Base-by-base conservation (phyloP, 2,888 invertebrate species). In the Rutpela maculata region DNA sequence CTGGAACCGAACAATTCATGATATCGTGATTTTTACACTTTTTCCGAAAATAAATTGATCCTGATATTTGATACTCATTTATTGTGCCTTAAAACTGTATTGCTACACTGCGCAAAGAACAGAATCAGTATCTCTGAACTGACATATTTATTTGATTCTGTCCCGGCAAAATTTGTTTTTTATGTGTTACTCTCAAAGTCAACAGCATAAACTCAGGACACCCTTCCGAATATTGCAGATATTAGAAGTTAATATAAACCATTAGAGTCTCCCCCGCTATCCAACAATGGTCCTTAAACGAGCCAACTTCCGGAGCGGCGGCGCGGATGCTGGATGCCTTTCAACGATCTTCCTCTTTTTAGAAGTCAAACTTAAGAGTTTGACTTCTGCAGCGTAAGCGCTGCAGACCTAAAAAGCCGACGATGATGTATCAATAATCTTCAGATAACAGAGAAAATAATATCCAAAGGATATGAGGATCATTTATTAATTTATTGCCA, bases 381-480 rank as follows among this genome's bases (percentile, higher is more conserved):
- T n/a, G n/a, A n/a, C 80, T 77, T 75, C n/a, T n/a, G n/a, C n/a
- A n/a, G n/a, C n/a, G n/a, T n/a, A n/a, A n/a, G 80, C 84, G 83
- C 82, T 83, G 79, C 76, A 78, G 82, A 81, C 77, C 83, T 84
- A 85, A 86, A 85, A 86, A 86, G 81, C 80, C 83, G 75, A 82
- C 80, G 82, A 83, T 86, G 86, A 86, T 86, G 85, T 86, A 85
- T 87, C 86, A 87, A 87, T 87, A 86, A 85, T 73, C 68, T 57
- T 26, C 63, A 18, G 68, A 59, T 63, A n/a, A 74, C 80, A 80
- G 81, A 70, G 81, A 81, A 84, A 84, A 82, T 83, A 83, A 82
- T 84, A 84, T 82, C 75, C 56, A 57, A 79, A 77, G 75, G 81
- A 83, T 82, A 81, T 83, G 59, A 76, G 74, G 69, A 74, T 69